Evolutionary conservation across 2,888 invertebrate genomes (phyloP), one percentile per base, ranked within the genome.

Genomic region (Coenonympha arcania): DNA sequence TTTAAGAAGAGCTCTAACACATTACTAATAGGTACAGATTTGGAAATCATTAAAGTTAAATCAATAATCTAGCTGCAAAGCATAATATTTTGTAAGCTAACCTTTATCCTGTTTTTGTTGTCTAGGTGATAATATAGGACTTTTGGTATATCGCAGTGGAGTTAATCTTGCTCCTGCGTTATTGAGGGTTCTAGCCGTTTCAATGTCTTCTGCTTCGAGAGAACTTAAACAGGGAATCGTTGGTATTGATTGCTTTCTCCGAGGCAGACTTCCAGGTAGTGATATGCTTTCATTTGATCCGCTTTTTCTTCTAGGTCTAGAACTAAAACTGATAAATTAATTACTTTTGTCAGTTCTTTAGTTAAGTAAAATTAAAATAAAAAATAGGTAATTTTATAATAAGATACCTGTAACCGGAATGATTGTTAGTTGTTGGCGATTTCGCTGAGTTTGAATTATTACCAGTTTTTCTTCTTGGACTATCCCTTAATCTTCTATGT

Each of bases 381-480:
- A 11, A 15, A 13, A 4, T 19, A 42, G n/a, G n/a, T n/a, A n/a
- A n/a, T n/a, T n/a, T 28, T 9, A n/a, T n/a, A n/a, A 20, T 9
- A 24, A 16, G 16, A 6, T 70, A 86, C 87, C 85, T 81, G 59
- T 86, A 86, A 44, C 77, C 74, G 33, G 84, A 72, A 58, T 82
- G 79, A 53, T 82, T 87, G 53, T 67, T 79, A 13, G 68, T 58
- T 39, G 77, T 86, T 6, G 90, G 89, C 34, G 89, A 89, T 67
- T 90, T 87, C 0, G 88, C 87, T 47, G 76, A 73, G 47, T 76
- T 73, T 37, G 87, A 82, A 59, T 84, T 86, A 54, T 87, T 76
- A n/a, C 76, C 78, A 20, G 90, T 89, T 76, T 91, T 91, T 66
- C 91, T 86, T 63, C 91, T 75, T 1, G 90, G 90, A 65, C 89